Evolutionary conservation across 2,797 vertebrate species (phyloP), one percentile per base, ranked within the genome.

Genomic region (Periparus ater): DNA sequence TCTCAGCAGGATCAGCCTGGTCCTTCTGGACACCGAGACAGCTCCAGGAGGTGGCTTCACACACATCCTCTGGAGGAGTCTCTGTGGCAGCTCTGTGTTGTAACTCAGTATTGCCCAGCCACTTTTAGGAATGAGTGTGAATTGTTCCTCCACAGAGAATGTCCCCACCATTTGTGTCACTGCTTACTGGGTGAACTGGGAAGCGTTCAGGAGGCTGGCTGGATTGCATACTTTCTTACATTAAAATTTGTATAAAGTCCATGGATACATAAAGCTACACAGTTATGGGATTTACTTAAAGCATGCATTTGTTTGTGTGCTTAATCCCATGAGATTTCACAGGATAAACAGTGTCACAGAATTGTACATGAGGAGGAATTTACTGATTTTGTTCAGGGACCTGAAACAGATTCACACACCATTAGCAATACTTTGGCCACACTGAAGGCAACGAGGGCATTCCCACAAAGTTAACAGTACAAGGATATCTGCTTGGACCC

Each of bases 51-150:
- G 26, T 14, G 17, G 21, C 4, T 60, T 67, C 79, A 26, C 25
- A 6, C 15, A 9, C 0, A 0, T 47, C 29, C 45, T n/a, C 62
- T 70, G 30, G 6, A 72, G 54, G 38, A 10, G 42, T 38, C 63
- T 12, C 3, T 27, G 5, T 32, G 38, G 21, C 60, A 76, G 66
- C n/a, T 26, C 17, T 29, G 23, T 27, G 4, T 6, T 34, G 5
- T 44, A 66, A 40, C 13, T 68, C 19, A 1, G 25, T 14, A 10
- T 55, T n/a, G 12, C 29, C 58, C 36, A 14, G 26, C 16, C 16
- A 30, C 17, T 70, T 93, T 40, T 60, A 12, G 62, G 17, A 51
- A 62, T 23, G 13, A 45, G 6, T n/a, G 16, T 21, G 45, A 81
- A 55, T 45, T 57, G 29, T 13, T 66, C 57, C 29, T 60, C 34